Base-by-base conservation (phyloP, 2,113 vertebrate genomes). In the Poeciliopsis turrubarensis region DNA sequence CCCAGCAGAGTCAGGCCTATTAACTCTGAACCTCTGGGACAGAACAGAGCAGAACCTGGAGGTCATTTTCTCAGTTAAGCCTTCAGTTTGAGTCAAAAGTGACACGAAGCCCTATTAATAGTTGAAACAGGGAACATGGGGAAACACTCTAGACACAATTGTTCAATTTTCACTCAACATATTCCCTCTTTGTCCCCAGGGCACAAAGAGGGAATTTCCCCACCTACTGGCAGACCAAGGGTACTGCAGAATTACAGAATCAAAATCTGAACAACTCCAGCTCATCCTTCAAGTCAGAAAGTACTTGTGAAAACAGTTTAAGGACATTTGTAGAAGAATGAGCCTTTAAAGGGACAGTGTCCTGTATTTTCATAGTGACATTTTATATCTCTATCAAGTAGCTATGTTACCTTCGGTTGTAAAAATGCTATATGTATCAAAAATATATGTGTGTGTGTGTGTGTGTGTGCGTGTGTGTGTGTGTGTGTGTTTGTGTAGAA, bases 1-100 rank as follows among this genome's bases (percentile, higher is more conserved):
- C 89, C 87, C 90, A 69, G 67, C 67, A 90, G 91, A 90, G 72
- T 77, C 70, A 66, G 60, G 17, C 81, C 79, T 82, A 89, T 84
- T 91, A 90, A 87, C 68, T 57, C n/a, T 13, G 68, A 77, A 78
- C 70, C 72, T 84, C 71, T 74, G 81, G 84, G 81, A 85, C 62
- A 81, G 78, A 81, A 74, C 65, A 39, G 26, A 66, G 54, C 44
- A 73, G 51, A 67, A 67, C 34, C 65, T 74, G 62, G 1, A 71
- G 60, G 61, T 78, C 75, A 69, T 30, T 78, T 26, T 73, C 75
- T 70, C 54, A 75, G 80, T 81, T 80, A 72, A 73, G 80, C 64
- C 31, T 86, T 72, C 71, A 82, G 67, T 68, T 54, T 66, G 60
- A 34, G 63, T 70, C 62, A 44, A 31, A 62, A 65, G 65, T 65